These are phyloP conservation scores for Reticulitermes lucifugus DNA, from an alignment of 2,888 invertebrate genomes.

Conservation along the genomic window DNA sequence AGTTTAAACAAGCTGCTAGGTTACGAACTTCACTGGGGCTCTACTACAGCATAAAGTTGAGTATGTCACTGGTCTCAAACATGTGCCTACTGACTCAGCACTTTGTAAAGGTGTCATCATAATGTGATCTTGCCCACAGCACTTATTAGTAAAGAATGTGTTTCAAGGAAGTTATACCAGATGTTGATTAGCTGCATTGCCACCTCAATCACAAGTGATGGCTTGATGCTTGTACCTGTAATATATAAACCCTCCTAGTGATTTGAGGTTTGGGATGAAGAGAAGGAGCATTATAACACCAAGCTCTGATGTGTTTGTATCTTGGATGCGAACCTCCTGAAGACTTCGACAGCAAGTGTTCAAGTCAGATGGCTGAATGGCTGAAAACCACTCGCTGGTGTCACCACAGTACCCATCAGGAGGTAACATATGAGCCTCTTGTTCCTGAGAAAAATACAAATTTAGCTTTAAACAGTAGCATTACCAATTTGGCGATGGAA, in stretches of 20 bases:
- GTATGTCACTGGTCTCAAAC: too few relatives aligned
- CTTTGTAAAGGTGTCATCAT: too few relatives aligned
- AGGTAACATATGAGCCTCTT: conserved; percentile 24
- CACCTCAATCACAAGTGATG: neutral
- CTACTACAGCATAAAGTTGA: too few relatives aligned
- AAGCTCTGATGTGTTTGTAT: conserved; percentile 58
- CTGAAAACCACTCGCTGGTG: conserved; percentile 18
- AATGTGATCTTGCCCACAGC: too few relatives aligned
- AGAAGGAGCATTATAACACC: conserved; percentile 57
- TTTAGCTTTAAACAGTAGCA: neutral
- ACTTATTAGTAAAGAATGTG: too few relatives aligned
- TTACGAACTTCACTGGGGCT: too few relatives aligned
- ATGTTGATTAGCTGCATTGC: neutral
- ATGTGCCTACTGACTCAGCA: too few relatives aligned
- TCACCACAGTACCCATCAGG: conserved; percentile 31
- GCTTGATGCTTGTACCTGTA: conserved; percentile 55
- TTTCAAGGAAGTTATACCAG: neutral
- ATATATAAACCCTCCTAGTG: conserved; percentile 59
- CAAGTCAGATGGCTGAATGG: conserved; percentile 43
- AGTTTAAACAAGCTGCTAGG: too few relatives aligned
- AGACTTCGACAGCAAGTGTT: conserved; percentile 57
- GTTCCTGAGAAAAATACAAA: conserved; percentile 42
- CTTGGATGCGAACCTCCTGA: conserved; percentile 58
- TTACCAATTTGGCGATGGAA: too few relatives aligned
- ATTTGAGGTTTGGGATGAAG: conserved; percentile 57